A percentile compares a stretch with the other conserved stretches of the same genome.
Conservation (phyloP, 2,888 invertebrate genomes). For the Agrochola macilenta region DNA sequence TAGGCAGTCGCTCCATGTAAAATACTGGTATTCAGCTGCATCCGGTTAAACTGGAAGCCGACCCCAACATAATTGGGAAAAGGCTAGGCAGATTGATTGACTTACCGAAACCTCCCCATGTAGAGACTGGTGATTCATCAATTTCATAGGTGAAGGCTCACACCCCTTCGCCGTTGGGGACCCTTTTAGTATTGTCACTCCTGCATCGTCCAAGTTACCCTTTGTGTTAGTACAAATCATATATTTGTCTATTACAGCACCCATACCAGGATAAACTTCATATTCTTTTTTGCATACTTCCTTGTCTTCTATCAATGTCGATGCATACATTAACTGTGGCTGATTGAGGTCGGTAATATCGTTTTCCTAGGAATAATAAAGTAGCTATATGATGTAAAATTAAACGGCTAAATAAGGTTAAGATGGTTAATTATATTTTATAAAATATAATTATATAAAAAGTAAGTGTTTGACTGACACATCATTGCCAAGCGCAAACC, state of each 20-base stretch:
- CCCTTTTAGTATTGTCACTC: neutral
- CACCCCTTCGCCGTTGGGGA: slow-evolving; percentile 38
- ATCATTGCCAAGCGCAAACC: no score
- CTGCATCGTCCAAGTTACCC: slow-evolving; percentile 63
- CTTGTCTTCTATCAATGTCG: slow-evolving; percentile 63
- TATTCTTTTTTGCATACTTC: slow-evolving; percentile 66
- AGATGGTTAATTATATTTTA: no score
- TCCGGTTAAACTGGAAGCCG: no score
- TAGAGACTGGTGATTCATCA: neutral
- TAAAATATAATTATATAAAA: no score
- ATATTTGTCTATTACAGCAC: slow-evolving; percentile 67
- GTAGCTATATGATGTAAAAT: neutral
- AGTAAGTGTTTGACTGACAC: no score
- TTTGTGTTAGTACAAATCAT: slow-evolving; percentile 72
- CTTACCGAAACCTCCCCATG: neutral
- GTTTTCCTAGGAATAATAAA: slow-evolving; percentile 56
- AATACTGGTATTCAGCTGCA: no score
- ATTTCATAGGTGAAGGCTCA: fast-evolving
- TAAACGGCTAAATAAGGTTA: neutral
- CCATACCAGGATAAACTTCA: slow-evolving; percentile 43
- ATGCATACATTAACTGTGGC: slow-evolving; percentile 56
- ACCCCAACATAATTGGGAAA: no score
- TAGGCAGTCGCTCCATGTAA: no score
- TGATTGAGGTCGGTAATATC: slow-evolving; percentile 63
- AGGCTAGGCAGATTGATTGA: no score